phyloP scores from a whole-genome alignment of 2,113 vertebrate species.

The Parus major region DNA sequence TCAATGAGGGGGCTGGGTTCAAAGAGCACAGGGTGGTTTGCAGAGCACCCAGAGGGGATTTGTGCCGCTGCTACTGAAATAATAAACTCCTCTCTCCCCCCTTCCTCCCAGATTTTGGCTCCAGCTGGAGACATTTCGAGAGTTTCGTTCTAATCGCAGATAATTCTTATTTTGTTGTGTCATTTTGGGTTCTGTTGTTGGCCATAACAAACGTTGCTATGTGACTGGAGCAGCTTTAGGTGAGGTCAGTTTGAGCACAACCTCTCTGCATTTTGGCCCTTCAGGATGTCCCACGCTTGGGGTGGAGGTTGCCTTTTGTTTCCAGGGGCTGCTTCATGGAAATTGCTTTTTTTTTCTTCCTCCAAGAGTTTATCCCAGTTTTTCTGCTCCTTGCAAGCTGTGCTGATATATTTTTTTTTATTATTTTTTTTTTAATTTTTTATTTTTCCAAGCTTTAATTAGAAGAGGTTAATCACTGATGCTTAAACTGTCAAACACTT shows the following conservation, averaged over 20 bases:
- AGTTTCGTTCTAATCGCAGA: constrained; percentile 72
- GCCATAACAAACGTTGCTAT: constrained; percentile 66
- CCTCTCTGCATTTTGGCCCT: constrained; percentile 14
- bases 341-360: not conserved
- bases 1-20: constrained; percentile 74
- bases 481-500: not conserved
- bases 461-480: constrained; percentile 14
- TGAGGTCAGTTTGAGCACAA: not conserved
- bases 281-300: not conserved
- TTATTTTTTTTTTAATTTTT: not conserved
- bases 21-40: constrained; percentile 61
- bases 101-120: constrained; percentile 59
- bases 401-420: not conserved
- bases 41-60: constrained; percentile 77
- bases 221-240: constrained; percentile 26
- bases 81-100: constrained; percentile 74
- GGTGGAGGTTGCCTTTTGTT: not conserved
- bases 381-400: constrained; percentile 7
- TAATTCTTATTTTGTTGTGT: constrained; percentile 79
- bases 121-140: constrained; percentile 63
- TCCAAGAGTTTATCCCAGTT: not conserved
- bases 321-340: not conserved
- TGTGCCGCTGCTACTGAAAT: constrained; percentile 81
- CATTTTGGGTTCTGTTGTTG: constrained; percentile 68
- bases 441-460: not conserved